Base-by-base conservation (phyloP, 2,888 invertebrate species). In the Troides aeacus region DNA sequence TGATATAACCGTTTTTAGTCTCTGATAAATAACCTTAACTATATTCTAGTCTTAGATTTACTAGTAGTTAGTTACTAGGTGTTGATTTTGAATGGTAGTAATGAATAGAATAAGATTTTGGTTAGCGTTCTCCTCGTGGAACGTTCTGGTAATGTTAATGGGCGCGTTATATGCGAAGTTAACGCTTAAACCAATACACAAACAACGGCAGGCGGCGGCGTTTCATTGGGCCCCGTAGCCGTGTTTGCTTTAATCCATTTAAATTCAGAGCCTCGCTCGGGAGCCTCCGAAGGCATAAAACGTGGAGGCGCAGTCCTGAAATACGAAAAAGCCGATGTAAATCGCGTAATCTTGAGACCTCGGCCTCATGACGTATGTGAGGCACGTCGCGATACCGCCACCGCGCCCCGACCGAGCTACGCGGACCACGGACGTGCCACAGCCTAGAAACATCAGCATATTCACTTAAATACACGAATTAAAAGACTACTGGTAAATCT, bases 291-390 rank as follows among this genome's bases (percentile, higher is more conserved):
- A 84, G 79, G 84, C 85, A 86, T 88, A 88, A 88, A 89, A 88
- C 84, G 86, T 79, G 81, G 80, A 83, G 81, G 79, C 77, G 79
- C 78, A 24, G 53, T 69, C 65, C 69, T 57, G 77, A 88, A 90
- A 88, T 89, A 81, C 87, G 88, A 90, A 90, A 90, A 90, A 90
- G 88, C 89, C 88, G 81, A 78, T 86, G 85, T 88, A 89, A 87
- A 89, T 89, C 90, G 88, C 85, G 85, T 90, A 90, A 90, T 91
- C 91, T 90, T 91, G 89, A 91, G 90, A 89, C 88, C 88, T 85
- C 72, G 76, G 79, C 83, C 87, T 89, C 87, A 88, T 90, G 88
- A 89, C 87, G 91, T 88, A 91, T 91, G 91, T 86, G 83, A 82
- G 81, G 86, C 92, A 91, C 90, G 91, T 91, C 81, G 83, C 75